Base-by-base conservation (phyloP, 1,140 invertebrate species). In the Phymastichus coffea region DNA sequence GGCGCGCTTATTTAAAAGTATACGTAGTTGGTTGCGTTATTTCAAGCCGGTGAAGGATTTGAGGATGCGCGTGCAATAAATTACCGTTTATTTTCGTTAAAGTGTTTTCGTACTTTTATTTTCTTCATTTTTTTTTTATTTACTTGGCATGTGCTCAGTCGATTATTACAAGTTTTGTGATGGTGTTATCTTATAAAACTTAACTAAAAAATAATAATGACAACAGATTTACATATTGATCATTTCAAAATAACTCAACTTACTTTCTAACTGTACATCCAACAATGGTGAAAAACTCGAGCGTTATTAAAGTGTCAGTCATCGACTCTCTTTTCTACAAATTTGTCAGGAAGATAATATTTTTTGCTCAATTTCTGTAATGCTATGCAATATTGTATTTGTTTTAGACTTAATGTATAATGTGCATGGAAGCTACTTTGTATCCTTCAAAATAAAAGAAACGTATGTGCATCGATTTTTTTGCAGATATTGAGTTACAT, bases 101-200 rank as follows among this genome's bases (percentile, higher is more conserved):
- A 25, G 43, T 7, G 6, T 44, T 26, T 48, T 20, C 15, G 28
- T 35, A 14, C 20, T 33, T 53, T 2, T 38, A 4, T 19, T 8
- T 30, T 30, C 6, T 30, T 59, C 14, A 47, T 40, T 47, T 23
- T 37, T 40, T 30, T 44, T 52, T 40, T 17, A 12, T n/a, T 23
- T 40, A 3, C 7, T 57, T 33, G 54, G 26, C 17, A 4, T 33
- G 23, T 54, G 35, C 15, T 19, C 33, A 33, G 43, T 60, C 25
- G 44, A 60, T 60, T 54, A 60, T 47, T 54, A 60, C 41, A 54
- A 60, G 15, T 53, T 59, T 10, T 14, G 41, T 54, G 51, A 53
- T 17, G 7, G 25, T 46, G 33, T 38, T 48, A 17, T 40, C 40
- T 47, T 47, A 14, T 47, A 47, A 60, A 48, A 60, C 14, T 38